phyloP scores from a whole-genome alignment of 2,888 invertebrate genomes.

The Nemotelus pantherinus region DNA sequence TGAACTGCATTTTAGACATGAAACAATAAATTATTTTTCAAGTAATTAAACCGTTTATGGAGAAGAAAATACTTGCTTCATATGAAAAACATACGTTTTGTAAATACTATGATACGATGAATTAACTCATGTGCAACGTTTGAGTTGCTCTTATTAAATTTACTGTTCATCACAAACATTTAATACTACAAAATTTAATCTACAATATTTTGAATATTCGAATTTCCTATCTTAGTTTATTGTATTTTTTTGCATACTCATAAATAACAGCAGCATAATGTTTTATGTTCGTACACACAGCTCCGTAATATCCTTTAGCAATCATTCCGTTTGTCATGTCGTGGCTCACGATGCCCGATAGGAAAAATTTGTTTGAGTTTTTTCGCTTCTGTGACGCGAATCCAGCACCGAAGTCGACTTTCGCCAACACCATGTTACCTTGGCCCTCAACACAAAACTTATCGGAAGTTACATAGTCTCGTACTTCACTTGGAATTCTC shows the following conservation, averaged over 20 bases:
- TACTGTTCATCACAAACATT: no score
- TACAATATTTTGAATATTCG: no score
- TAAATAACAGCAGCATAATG: slow-evolving; percentile 37
- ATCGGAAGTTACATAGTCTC: slow-evolving; percentile 55
- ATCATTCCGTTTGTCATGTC: slow-evolving; percentile 44
- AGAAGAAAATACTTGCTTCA: no score
- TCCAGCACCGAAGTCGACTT: slow-evolving; percentile 58
- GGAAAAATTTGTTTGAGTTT: slow-evolving; percentile 43
- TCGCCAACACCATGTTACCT: slow-evolving; percentile 52
- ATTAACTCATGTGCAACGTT: no score
- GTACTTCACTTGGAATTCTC: slow-evolving; percentile 50
- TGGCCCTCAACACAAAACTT: slow-evolving; percentile 59
- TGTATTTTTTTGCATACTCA: slow-evolving; percentile 25
- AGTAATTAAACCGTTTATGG: slow-evolving; percentile 41
- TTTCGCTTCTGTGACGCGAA: slow-evolving; percentile 50
- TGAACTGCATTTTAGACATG: no score
- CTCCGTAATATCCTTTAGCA: slow-evolving; percentile 49
- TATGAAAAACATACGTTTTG: no score
- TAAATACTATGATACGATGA: no score
- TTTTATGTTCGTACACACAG: slow-evolving; percentile 50
- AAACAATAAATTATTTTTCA: no score
- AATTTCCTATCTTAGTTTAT: no score
- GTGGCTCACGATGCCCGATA: slow-evolving; percentile 52
- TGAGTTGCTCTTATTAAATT: no score
- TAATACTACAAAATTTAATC: no score